These are phyloP conservation scores for Crocallis elinguaria DNA, from an alignment of 2,888 invertebrate genomes.

Conservation along the genomic window DNA sequence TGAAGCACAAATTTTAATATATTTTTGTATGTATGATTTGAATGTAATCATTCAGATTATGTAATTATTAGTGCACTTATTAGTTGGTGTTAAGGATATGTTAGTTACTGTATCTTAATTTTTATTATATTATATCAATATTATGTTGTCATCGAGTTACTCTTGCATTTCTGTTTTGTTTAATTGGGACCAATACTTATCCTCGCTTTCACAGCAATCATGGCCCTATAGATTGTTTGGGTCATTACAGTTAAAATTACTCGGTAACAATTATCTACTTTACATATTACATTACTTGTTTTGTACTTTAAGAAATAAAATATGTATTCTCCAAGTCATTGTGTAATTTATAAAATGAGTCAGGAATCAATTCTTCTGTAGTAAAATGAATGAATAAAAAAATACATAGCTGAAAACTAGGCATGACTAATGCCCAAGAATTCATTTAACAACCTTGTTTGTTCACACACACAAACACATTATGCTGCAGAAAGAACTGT, in stretches of 20 bases:
- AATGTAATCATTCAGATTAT: slow-evolving; percentile 21
- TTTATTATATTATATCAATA: slow-evolving; percentile 3
- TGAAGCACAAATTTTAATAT: slow-evolving; percentile 24
- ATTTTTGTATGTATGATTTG: slow-evolving; percentile 16
- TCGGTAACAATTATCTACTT: slow-evolving; percentile 49
- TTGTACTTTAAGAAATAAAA: slow-evolving; percentile 66
- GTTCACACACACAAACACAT: no score
- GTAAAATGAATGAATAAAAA: no score
- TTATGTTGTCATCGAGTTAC: slow-evolving; percentile 4
- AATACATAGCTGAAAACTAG: no score
- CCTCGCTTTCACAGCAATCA: slow-evolving; percentile 36
- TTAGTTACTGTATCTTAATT: slow-evolving; percentile 12
- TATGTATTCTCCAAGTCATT: slow-evolving; percentile 59
- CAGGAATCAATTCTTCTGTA: slow-evolving; percentile 16
- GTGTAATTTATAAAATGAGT: slow-evolving; percentile 39
- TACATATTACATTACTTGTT: slow-evolving; percentile 59
- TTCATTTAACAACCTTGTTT: no score
- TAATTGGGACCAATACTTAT: slow-evolving; percentile 48
- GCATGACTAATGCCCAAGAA: no score
- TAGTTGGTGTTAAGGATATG: slow-evolving; percentile 29
- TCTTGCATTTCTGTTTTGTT: slow-evolving; percentile 36
- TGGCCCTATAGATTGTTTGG: slow-evolving; percentile 29
- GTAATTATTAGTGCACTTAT: slow-evolving; percentile 23
- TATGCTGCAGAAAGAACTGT: no score
- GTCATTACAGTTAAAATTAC: slow-evolving; percentile 12